These are phyloP conservation scores for Pycnonotus jocosus DNA, from an alignment of 2,113 vertebrate species.

Conservation along the genomic window DNA sequence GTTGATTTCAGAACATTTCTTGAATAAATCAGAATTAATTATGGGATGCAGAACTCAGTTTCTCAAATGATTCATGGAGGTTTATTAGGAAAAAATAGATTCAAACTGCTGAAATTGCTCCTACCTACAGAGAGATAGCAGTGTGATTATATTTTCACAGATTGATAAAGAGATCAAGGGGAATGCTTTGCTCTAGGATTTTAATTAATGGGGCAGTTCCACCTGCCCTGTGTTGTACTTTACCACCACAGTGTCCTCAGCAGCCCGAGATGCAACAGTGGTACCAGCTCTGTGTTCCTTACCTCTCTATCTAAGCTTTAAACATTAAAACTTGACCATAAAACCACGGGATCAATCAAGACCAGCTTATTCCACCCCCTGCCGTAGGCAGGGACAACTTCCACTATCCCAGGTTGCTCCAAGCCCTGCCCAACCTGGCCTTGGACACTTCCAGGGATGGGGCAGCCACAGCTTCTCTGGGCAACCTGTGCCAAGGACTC, in stretches of 20 bases:
- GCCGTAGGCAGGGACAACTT: not conserved
- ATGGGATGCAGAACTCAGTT: not conserved
- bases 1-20: not conserved
- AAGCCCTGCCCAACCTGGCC: rapidly evolving
- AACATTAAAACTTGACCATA: not conserved
- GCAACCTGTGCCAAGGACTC: rapidly evolving
- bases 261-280: not conserved
- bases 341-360: not conserved
- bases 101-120: not conserved
- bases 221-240: not conserved
- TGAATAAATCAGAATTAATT: not conserved
- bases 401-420: not conserved
- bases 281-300: not conserved
- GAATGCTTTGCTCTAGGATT: not conserved
- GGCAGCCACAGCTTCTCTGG: not conserved
- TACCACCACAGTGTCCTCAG: not conserved
- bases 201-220: not conserved
- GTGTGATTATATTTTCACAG: not conserved
- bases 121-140: not conserved
- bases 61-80: not conserved
- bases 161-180: not conserved
- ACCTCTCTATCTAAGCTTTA: not conserved
- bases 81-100: not conserved
- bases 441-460: not conserved
- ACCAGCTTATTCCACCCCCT: rapidly evolving